phyloP scores from a whole-genome alignment of 2,797 vertebrate species.

The Alectoris magna region DNA sequence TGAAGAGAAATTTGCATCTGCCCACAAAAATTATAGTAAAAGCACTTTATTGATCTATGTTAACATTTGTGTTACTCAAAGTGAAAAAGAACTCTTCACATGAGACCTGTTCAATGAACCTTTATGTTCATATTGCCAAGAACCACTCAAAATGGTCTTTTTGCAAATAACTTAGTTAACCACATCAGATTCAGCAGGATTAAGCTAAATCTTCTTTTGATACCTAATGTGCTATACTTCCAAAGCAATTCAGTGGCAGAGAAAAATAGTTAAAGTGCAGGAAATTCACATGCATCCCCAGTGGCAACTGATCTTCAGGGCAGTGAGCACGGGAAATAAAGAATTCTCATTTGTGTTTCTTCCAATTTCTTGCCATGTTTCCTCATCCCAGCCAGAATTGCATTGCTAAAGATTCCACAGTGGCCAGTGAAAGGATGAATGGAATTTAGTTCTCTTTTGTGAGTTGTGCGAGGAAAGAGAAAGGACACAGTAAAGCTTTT shows the following conservation, averaged over 20 bases:
- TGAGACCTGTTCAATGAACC: slow-evolving; percentile 38
- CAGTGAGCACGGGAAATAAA: slow-evolving; percentile 73
- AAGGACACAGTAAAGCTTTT: slow-evolving; percentile 83
- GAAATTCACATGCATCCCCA: slow-evolving; percentile 74
- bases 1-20: not conserved
- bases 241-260: slow-evolving; percentile 56
- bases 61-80: slow-evolving; percentile 4
- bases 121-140: slow-evolving; percentile 54
- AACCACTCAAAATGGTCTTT: slow-evolving; percentile 44
- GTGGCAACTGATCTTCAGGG: slow-evolving; percentile 64
- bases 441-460: slow-evolving; percentile 83
- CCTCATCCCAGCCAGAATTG: slow-evolving; percentile 74
- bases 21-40: slow-evolving; percentile 20
- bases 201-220: slow-evolving; percentile 68
- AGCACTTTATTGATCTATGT: not conserved
- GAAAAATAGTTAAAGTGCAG: slow-evolving; percentile 66
- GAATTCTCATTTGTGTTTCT: slow-evolving; percentile 77
- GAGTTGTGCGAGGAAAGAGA: slow-evolving; percentile 80
- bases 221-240: slow-evolving; percentile 42
- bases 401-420: slow-evolving; percentile 81
- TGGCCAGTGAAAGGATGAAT: slow-evolving; percentile 83
- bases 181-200: slow-evolving; percentile 56
- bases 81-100: not conserved
- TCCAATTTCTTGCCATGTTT: slow-evolving; percentile 79
- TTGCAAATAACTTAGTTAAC: slow-evolving; percentile 60